These are phyloP conservation scores for Xyrichtys novacula DNA, from an alignment of 2,797 vertebrate species.

Conservation along the genomic window DNA sequence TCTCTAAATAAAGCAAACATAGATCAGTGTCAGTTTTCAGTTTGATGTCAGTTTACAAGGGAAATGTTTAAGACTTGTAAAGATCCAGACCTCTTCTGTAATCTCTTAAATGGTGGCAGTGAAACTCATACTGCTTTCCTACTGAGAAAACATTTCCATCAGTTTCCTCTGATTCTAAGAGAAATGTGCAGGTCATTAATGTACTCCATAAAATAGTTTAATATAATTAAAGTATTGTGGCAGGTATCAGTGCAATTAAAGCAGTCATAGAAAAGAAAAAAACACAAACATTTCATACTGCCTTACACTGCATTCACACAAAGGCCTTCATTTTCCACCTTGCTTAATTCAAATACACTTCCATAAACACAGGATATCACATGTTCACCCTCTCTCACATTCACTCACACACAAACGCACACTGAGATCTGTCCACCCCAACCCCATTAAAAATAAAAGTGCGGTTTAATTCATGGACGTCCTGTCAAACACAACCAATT, in stretches of 20 bases:
- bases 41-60: constrained; percentile 37
- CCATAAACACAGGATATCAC: constrained; percentile 36
- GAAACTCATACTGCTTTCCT: constrained; percentile 44
- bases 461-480: constrained; percentile 72
- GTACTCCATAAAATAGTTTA: constrained; percentile 81
- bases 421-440: constrained; percentile 16
- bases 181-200: constrained; percentile 76
- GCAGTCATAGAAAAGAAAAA: constrained; percentile 72
- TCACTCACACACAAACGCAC: constrained; percentile 21
- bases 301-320: constrained; percentile 62
- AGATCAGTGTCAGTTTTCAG: constrained; percentile 56
- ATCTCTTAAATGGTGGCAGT: constrained; percentile 71
- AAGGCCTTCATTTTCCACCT: constrained; percentile 69
- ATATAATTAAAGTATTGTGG: constrained; percentile 77
- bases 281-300: constrained; percentile 58
- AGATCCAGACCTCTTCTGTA: constrained; percentile 34
- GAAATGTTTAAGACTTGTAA: constrained; percentile 18
- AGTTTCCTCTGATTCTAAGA: constrained; percentile 54
- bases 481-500: constrained; percentile 41
- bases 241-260: constrained; percentile 85
- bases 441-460: constrained; percentile 71
- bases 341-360: constrained; percentile 48
- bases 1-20: constrained; percentile 52
- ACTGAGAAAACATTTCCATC: constrained; percentile 31
- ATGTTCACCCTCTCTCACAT: constrained; percentile 19